A percentile compares a stretch with the other conserved stretches of the same genome.
These are phyloP conservation scores for Cerastoderma edule DNA, from an alignment of 2,888 invertebrate species.

Conservation along the genomic window DNA sequence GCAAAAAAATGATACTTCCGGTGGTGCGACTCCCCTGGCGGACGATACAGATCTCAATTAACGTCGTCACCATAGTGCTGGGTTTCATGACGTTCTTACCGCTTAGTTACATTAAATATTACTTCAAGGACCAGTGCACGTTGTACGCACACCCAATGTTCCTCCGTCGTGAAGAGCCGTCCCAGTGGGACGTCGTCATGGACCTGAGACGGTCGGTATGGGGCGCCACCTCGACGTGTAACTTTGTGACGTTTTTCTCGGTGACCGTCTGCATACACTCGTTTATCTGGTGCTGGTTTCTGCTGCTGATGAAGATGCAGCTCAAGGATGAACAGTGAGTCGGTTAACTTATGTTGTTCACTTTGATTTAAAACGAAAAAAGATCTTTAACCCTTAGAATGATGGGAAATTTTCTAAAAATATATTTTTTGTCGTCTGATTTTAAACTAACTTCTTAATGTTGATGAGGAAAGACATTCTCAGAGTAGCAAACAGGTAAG, in stretches of 20 bases:
- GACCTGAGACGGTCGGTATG: slow-evolving; percentile 43
- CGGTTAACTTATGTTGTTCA: no score
- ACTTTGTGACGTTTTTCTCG: slow-evolving; percentile 43
- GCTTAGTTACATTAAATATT: slow-evolving; percentile 37
- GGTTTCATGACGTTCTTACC: slow-evolving; percentile 57
- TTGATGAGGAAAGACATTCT: no score
- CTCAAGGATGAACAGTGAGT: slow-evolving; percentile 54
- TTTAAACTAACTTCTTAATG: no score
- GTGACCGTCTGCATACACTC: slow-evolving; percentile 55
- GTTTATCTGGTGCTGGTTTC: slow-evolving; percentile 64
- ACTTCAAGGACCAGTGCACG: slow-evolving; percentile 51
- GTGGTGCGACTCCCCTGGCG: slow-evolving; percentile 32
- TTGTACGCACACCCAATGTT: slow-evolving; percentile 45
- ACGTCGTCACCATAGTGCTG: slow-evolving; percentile 40
- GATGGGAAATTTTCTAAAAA: no score
- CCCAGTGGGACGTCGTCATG: slow-evolving; percentile 11
- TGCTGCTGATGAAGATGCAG: slow-evolving; percentile 45
- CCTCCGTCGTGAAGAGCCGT: neutral
- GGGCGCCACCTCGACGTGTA: slow-evolving; percentile 43
- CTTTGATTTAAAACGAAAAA: no score
- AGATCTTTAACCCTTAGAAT: no score
- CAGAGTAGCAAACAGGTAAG: no score
- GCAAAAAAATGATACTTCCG: slow-evolving; percentile 16
- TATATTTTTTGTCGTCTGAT: no score
- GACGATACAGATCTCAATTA: slow-evolving; percentile 41